Evolutionary conservation across 2,113 vertebrate genomes (phyloP).

Genomic region (Tyrannus savana): DNA sequence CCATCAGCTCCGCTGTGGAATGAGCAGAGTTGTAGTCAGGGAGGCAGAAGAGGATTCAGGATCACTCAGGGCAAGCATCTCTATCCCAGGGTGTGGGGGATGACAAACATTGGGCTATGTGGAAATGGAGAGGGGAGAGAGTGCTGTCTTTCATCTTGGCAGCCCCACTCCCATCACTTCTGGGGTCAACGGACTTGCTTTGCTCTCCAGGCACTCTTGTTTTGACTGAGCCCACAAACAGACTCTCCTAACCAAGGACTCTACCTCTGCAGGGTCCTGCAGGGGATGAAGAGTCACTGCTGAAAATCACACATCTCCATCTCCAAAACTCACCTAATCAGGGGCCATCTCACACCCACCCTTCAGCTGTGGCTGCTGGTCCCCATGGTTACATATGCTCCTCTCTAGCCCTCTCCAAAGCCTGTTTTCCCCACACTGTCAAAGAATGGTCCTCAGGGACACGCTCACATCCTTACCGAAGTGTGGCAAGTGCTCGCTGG

Average conservation of each 20-base stretch:
- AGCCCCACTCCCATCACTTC: background rate
- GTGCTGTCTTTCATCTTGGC: too few relatives aligned
- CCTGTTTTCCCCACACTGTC: background rate
- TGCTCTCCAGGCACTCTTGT: background rate
- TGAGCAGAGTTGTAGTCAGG: background rate
- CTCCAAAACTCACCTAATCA: background rate
- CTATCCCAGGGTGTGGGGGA: background rate
- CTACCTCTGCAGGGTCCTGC: background rate
- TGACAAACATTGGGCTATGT: background rate
- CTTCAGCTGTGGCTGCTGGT: background rate
- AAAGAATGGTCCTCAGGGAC: background rate
- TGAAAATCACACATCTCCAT: background rate
- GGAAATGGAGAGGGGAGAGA: background rate
- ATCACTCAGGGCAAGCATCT: background rate
- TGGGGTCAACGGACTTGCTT: fast-evolving
- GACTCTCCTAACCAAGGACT: background rate
- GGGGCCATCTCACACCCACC: background rate
- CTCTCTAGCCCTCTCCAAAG: background rate
- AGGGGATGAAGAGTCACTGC: background rate
- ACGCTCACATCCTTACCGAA: conserved; percentile 76
- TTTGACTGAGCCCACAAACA: background rate
- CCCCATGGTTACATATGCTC: fast-evolving
- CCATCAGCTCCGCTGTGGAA: conserved; percentile 87
- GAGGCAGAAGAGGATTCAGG: background rate
- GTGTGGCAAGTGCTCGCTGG: conserved; percentile 92